Percentiles rank a stretch among this genome's conserved stretches.
Evolutionary conservation across 2,113 vertebrate species (phyloP).

Genomic region (Nerophis ophidion): DNA sequence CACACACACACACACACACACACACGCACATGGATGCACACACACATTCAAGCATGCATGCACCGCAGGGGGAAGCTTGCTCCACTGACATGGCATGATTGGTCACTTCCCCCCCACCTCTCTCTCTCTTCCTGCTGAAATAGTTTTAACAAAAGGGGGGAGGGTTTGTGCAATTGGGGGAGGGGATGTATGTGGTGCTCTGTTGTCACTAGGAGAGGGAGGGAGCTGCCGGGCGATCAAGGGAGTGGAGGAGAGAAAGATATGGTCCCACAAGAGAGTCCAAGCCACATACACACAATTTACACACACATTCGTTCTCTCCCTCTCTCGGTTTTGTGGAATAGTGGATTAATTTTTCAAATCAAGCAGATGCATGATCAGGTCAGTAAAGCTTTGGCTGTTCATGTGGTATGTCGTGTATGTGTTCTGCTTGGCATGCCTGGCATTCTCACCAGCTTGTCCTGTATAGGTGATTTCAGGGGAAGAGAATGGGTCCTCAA

Average conservation of each 20-base stretch:
- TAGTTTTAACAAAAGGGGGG: slow-evolving; percentile 71
- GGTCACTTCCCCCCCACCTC: slow-evolving; percentile 58
- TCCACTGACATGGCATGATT: slow-evolving; percentile 61
- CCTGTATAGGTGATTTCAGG: slow-evolving; percentile 2
- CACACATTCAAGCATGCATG: slow-evolving; percentile 14
- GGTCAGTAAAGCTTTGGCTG: slow-evolving; percentile 44
- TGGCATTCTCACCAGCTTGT: not conserved
- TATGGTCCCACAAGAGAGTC: slow-evolving; percentile 47
- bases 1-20: slow-evolving; percentile 10
- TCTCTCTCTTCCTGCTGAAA: slow-evolving; percentile 68
- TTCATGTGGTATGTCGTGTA: slow-evolving; percentile 4
- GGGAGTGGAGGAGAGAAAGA: slow-evolving; percentile 50
- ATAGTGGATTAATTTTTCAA: slow-evolving; percentile 48
- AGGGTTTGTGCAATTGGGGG: slow-evolving; percentile 46
- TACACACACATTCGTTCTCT: not conserved
- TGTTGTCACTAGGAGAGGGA: slow-evolving; percentile 60
- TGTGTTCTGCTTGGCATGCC: not conserved
- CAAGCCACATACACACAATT: slow-evolving; percentile 11
- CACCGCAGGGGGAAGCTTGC: slow-evolving; percentile 28
- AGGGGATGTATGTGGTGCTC: slow-evolving; percentile 53
- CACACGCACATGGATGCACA: slow-evolving; percentile 1
- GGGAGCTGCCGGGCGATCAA: slow-evolving; percentile 39
- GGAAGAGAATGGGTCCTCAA: not conserved
- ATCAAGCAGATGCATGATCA: slow-evolving; percentile 37
- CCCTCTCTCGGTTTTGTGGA: slow-evolving; percentile 30